Evolutionary conservation across 2,113 vertebrate genomes (phyloP).

Genomic region (Gymnogyps californianus): DNA sequence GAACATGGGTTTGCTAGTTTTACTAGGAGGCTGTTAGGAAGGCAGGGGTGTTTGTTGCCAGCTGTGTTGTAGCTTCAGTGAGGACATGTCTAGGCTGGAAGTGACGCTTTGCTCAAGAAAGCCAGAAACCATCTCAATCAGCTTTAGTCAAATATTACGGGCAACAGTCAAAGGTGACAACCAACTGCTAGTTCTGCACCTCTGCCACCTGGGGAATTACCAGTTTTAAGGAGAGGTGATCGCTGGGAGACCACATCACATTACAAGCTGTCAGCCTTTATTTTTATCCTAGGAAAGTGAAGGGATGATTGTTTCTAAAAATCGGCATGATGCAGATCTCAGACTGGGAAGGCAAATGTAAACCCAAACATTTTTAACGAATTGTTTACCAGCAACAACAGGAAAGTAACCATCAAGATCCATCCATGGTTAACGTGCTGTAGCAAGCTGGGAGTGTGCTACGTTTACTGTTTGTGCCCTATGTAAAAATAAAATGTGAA

Average conservation of each 20-base stretch:
- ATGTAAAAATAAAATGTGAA: not conserved
- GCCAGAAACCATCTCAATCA: not conserved
- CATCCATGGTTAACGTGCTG: not conserved
- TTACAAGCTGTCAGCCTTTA: not conserved
- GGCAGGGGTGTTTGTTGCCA: not conserved
- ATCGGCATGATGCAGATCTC: not conserved
- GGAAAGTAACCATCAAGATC: not conserved
- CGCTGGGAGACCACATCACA: not conserved
- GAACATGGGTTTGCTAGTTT: not conserved
- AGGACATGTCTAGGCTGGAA: not conserved
- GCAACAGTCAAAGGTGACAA: not conserved
- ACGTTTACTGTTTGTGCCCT: not conserved
- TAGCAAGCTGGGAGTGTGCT: not conserved
- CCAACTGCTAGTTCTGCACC: not conserved
- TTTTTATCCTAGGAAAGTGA: not conserved
- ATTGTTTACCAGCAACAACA: not conserved
- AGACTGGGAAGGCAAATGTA: not conserved
- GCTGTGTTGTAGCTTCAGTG: not conserved
- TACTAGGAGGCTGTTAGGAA: not conserved
- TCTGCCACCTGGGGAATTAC: rapidly evolving
- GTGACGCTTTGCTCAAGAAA: not conserved
- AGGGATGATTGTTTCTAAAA: not conserved
- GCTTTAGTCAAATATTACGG: not conserved
- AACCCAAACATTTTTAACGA: not conserved
- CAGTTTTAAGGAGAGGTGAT: not conserved